These are phyloP conservation scores for Scomber colias DNA, from an alignment of 2,113 vertebrate species.

Conservation along the genomic window DNA sequence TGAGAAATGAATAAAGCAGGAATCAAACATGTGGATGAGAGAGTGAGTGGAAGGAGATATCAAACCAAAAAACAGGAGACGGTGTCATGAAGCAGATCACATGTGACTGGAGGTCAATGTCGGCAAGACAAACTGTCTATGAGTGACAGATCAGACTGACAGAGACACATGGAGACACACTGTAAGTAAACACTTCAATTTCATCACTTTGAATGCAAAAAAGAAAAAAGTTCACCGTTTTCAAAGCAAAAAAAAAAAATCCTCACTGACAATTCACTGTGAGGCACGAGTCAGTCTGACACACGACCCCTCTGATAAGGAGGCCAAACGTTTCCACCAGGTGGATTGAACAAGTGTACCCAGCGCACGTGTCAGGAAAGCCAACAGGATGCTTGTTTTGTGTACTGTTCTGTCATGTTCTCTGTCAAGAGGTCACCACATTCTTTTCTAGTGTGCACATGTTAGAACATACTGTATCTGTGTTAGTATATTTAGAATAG, in stretches of 20 bases:
- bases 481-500: no score
- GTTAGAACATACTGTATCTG: no score
- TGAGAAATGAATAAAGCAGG: conserved; percentile 52
- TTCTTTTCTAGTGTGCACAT: no score
- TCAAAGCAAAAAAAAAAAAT: no score
- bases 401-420: no score
- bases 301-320: no score
- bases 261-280: no score
- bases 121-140: neutral
- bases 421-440: no score
- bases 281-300: neutral
- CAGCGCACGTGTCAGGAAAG: no score
- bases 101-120: conserved; percentile 4
- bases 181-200: neutral
- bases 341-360: no score
- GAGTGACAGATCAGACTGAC: conserved; percentile 7
- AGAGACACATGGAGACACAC: neutral
- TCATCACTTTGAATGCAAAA: neutral
- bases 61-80: conserved; percentile 28
- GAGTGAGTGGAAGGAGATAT: conserved; percentile 28
- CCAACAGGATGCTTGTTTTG: no score
- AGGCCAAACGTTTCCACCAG: no score
- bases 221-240: neutral
- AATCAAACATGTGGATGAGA: conserved; percentile 56
- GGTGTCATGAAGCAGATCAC: conserved; percentile 29